Conservation (phyloP, 92 coral and sea anemone species). For the Muricea muricata region DNA sequence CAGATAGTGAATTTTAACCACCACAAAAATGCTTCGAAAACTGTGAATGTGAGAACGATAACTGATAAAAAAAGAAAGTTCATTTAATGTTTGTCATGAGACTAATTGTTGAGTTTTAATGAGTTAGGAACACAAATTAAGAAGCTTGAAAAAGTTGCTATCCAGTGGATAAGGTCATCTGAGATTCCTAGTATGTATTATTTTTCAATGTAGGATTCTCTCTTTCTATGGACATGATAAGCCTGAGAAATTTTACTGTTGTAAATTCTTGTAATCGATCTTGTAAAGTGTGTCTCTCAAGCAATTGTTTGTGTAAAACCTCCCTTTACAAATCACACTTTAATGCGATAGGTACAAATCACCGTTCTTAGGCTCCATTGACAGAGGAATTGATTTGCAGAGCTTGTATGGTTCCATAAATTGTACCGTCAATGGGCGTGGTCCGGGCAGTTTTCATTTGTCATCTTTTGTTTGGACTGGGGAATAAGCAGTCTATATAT, state of each 20-base stretch:
- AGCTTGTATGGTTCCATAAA: slow-evolving; percentile 90
- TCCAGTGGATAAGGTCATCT: too few relatives aligned
- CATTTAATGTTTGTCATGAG: too few relatives aligned
- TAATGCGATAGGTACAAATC: neutral
- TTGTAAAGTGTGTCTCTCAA: too few relatives aligned
- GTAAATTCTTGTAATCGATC: slow-evolving; percentile 53
- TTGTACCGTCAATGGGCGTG: slow-evolving; percentile 83
- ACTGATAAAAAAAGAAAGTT: too few relatives aligned
- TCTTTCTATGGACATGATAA: slow-evolving; percentile 59
- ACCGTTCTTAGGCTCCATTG: slow-evolving; percentile 80
- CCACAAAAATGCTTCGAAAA: too few relatives aligned
- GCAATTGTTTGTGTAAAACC: too few relatives aligned
- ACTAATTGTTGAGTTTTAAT: too few relatives aligned
- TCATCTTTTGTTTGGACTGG: slow-evolving; percentile 97
- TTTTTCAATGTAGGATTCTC: neutral
- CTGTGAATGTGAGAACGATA: too few relatives aligned
- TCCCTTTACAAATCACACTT: too few relatives aligned
- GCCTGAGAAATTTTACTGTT: slow-evolving; percentile 86
- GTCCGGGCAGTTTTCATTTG: slow-evolving; percentile 77
- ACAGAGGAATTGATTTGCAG: slow-evolving; percentile 98
- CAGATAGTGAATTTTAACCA: too few relatives aligned
- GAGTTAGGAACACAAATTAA: too few relatives aligned
- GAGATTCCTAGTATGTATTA: neutral
- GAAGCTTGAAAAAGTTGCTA: too few relatives aligned
- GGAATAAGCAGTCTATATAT: slow-evolving; percentile 35